Percentiles rank a stretch among this genome's conserved stretches.
Conservation (phyloP, 1,140 invertebrate genomes). For the Epicauta chinensis region DNA sequence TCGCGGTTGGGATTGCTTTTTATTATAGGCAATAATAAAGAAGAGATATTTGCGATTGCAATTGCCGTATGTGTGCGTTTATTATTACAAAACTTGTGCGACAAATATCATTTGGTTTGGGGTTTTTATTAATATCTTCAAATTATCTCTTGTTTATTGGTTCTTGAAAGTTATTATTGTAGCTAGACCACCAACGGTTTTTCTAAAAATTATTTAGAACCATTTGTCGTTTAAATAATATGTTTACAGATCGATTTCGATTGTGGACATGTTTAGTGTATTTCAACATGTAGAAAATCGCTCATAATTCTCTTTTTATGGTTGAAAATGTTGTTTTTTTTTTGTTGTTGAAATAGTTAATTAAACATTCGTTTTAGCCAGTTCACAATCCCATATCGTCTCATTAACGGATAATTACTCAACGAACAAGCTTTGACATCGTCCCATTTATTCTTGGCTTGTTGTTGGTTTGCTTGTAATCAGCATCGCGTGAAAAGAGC, state of each 20-base stretch:
- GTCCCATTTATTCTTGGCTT: slow-evolving; percentile 9
- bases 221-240: not conserved
- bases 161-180: too few species aligned
- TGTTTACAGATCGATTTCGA: not conserved
- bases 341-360: slow-evolving; percentile 1
- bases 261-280: not conserved
- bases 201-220: not conserved
- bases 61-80: slow-evolving; percentile 2
- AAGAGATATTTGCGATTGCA: slow-evolving; percentile 10
- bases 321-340: not conserved
- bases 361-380: not conserved
- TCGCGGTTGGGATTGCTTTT: not conserved
- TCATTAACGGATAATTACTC: slow-evolving; percentile 19
- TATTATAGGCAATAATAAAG: not conserved
- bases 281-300: not conserved
- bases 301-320: not conserved
- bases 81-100: too few species aligned
- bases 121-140: slow-evolving; percentile 2
- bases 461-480: slow-evolving; percentile 15
- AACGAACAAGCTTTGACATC: slow-evolving; percentile 16
- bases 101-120: slow-evolving; percentile 6
- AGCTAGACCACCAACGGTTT: too few species aligned
- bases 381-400: slow-evolving; percentile 15
- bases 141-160: slow-evolving; percentile 9
- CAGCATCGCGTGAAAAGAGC: slow-evolving; percentile 19